Base-by-base conservation (phyloP, 2,113 vertebrate species). In the Alouatta palliata region DNA sequence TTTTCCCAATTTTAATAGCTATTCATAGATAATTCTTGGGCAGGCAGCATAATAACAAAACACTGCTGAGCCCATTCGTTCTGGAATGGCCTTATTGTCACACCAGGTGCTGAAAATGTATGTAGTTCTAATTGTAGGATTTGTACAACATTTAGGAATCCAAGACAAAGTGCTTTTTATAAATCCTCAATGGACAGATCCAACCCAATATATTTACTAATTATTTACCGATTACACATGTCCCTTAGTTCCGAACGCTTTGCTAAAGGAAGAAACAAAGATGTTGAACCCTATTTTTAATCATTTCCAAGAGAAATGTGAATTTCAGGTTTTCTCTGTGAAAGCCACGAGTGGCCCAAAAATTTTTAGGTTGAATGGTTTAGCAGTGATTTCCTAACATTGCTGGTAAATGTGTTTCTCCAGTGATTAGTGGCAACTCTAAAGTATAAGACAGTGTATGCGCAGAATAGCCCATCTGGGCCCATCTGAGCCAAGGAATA, bases 171-270 rank as follows among this genome's bases (percentile, higher is more conserved):
- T 85, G 76, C 94, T 89, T 97, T 97, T 97, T 80, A 80, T 68
- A 83, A 97, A 96, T 92, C 97, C 97, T 98, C 97, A 96, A 35
- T 79, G 64, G 97, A 96, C 90, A 97, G 45, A 95, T 94, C 96
- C 97, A 97, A 96, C 95, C 93, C 94, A 87, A 96, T 82, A 97
- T 97, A 97, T 97, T 98, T 97, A 97, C 96, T 98, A 98, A 98
- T 98, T 97, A 93, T 80, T 97, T 97, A 66, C 80, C 92, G 95
- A 95, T 98, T 98, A 97, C 90, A 95, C 58, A 5, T 68, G 85
- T 96, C 97, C 80, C 94, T 96, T 75, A 95, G 85, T 98, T 98
- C 94, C 92, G 86, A 98, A 98, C 90, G 45, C 91, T 95, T 96
- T 98, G 45, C 47, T 96, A 85, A 97, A 92, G 79, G 88, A 98